Evolutionary conservation across 2,888 invertebrate genomes (phyloP).

Genomic region (Microctonus aethiopoides): DNA sequence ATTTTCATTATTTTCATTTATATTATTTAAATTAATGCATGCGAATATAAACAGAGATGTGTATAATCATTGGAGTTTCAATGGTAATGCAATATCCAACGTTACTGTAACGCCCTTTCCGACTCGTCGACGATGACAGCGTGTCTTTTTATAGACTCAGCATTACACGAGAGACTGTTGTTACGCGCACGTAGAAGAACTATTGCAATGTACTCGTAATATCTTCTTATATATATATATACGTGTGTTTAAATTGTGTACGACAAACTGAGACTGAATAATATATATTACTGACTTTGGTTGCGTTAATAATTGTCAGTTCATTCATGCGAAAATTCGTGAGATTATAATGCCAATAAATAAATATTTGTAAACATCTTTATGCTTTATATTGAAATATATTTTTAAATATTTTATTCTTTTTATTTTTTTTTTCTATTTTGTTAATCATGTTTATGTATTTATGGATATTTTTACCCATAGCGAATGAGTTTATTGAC

Average conservation of each 20-base stretch:
- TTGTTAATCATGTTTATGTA: not conserved
- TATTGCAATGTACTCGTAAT: not conserved
- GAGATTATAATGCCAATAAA: conserved; percentile 21
- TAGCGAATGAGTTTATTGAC: not conserved
- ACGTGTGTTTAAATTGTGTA: not conserved
- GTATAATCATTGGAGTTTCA: not conserved
- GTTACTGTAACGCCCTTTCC: conserved; percentile 26
- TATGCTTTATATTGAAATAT: too few species aligned
- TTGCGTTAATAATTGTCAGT: conserved; percentile 35
- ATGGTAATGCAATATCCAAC: conserved; percentile 28
- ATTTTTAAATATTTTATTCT: conserved; percentile 4
- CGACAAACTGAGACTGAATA: conserved; percentile 19
- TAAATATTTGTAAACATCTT: not conserved
- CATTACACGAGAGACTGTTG: conserved; percentile 21
- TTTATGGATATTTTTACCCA: not conserved
- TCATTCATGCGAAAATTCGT: conserved; percentile 41
- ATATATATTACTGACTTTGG: conserved; percentile 40
- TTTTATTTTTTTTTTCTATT: not conserved
- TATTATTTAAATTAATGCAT: not conserved
- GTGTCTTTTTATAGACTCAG: conserved; percentile 57
- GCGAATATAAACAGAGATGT: not conserved
- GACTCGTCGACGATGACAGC: conserved; percentile 48
- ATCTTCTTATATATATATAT: not conserved
- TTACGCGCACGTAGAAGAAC: not conserved
- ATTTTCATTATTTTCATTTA: too few species aligned